Evolutionary conservation across 2,797 vertebrate genomes (phyloP), one percentile per base, ranked within the genome.

Genomic region (Steatocranus sp.): DNA sequence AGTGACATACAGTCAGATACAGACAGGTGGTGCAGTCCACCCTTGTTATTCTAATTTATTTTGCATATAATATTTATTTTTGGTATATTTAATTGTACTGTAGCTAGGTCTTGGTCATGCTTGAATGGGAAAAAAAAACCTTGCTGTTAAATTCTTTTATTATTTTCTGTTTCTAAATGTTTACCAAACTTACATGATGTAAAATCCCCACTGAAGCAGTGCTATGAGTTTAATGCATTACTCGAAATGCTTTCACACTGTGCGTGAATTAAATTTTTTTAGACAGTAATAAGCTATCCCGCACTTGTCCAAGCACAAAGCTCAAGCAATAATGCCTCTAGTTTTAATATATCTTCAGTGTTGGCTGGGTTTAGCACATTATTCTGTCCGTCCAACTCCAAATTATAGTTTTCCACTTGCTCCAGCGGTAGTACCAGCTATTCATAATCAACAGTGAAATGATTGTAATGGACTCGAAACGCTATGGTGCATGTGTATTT

Each of bases 31-130:
- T 48, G 48, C 58, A 66, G 81, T 86, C 89, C 90, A 87, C 85
- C 81, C 46, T 83, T 75, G 73, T 90, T 89, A 74, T 84, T 91
- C 79, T 95, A 94, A 95, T 94, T 94, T 95, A 95, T 96, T 95
- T 95, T 91, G 85, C 90, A 91, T 92, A 93, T 92, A 68, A 88
- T 95, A 95, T 95, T 95, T 95, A 94, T 95, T 94, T 93, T 95
- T 94, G 91, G 82, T 92, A 93, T 95, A 95, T 95, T 95, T 95
- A 90, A 94, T 89, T 93, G 87, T 91, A 88, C 87, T 91, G 78
- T 92, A 87, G 87, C 88, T 92, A 90, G 84, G 66, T 90, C 73
- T 91, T 88, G 85, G 85, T 87, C 81, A 92, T 89, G 86, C 89
- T 91, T 94, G 87, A 94, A 92, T 88, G 50, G 30, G 27, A 7